Evolutionary conservation across 2,888 invertebrate species (phyloP), one percentile per base, ranked within the genome.

Genomic region (Tenthredo scrophulariae): DNA sequence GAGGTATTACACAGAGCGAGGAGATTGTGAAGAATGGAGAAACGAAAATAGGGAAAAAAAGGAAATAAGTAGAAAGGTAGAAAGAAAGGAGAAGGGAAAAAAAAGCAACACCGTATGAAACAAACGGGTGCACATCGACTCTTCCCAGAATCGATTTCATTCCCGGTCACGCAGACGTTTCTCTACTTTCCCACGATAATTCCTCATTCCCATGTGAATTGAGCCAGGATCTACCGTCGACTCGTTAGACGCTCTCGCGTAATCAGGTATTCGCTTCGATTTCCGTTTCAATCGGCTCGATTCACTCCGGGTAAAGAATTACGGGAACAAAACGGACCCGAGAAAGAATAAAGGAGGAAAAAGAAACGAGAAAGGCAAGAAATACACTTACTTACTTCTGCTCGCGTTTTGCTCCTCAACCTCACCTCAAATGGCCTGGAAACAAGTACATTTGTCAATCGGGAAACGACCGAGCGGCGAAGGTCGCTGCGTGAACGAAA

Each of bases 261-360:
- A 77, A 77, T 77, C 77, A 77, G 54, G 77, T 77, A 77, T 88
- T 87, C 88, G 87, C 86, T 90, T 89, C 90, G 89, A 89, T 90
- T 89, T 88, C 87, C 84, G 85, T 88, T 88, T 86, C 86, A 89
- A 89, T 89, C 88, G 88, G 88, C 88, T 87, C 86, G 62, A 58
- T 40, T 33, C 80, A 50, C 54, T 54, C 54, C 54, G 22, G 37
- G 22, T 13, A 80, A 62, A 37, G 58, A 62, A 80, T 62, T 62
- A 22, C 37, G 37, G 13, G 50, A 40, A 40, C 46, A 40, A 80
- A 40, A 58, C 40, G 29, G 37, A 77, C 18, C 72, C 9, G 43
- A 33, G n/a, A 29, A 29, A 18, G 26, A 77, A 54, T 18, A 54
- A 54, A n/a, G 33, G 29, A 0, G 2, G 50, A 77, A 75, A 43